These are phyloP conservation scores for Melikaiella ostensackeni DNA, from an alignment of 2,888 invertebrate species.

Conservation along the genomic window DNA sequence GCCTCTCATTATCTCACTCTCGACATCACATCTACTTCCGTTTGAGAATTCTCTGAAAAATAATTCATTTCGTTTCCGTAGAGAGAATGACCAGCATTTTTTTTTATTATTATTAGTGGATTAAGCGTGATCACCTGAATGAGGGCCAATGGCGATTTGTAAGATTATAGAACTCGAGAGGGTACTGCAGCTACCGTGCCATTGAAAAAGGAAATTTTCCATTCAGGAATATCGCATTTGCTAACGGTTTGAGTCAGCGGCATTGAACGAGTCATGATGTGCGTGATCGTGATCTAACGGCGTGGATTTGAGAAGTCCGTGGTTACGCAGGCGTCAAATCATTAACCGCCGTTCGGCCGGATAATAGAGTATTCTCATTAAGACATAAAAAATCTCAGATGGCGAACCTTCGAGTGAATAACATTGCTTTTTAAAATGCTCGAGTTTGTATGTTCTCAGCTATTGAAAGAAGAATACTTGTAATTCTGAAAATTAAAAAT, in stretches of 20 bases:
- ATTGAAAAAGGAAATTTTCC: constrained; percentile 58
- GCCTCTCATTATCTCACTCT: constrained; percentile 12
- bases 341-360: constrained; percentile 38
- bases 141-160: constrained; percentile 16
- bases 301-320: constrained; percentile 61
- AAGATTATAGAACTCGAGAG: not conserved
- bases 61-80: constrained; percentile 39
- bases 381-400: too few relatives aligned
- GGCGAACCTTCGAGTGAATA: too few relatives aligned
- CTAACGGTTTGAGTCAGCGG: constrained; percentile 48
- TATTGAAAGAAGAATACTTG: too few relatives aligned
- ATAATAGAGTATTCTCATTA: too few relatives aligned
- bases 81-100: constrained; percentile 49
- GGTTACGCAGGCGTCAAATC: constrained; percentile 51
- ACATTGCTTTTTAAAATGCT: too few relatives aligned
- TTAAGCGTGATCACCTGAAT: constrained; percentile 43
- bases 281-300: constrained; percentile 66
- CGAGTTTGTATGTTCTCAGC: too few relatives aligned
- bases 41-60: constrained; percentile 10
- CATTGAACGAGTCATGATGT: constrained; percentile 61
- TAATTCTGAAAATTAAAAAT: too few relatives aligned
- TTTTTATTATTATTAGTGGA: not conserved
- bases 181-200: constrained; percentile 56
- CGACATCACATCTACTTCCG: constrained; percentile 17
- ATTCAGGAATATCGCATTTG: constrained; percentile 56